Base-by-base conservation (phyloP, 1,140 invertebrate genomes). In the Musca vetustissima region DNA sequence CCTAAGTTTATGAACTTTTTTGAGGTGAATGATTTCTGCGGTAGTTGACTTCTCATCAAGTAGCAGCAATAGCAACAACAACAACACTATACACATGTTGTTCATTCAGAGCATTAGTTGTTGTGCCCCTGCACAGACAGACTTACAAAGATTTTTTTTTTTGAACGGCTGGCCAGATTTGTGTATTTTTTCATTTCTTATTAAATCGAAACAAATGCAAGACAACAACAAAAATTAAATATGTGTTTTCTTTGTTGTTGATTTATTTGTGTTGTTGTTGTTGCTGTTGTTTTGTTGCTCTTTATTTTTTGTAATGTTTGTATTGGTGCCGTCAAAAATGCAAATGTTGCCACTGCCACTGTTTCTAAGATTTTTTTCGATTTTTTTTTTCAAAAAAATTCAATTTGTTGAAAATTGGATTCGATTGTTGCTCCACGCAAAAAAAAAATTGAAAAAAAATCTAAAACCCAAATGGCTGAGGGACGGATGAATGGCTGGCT, bases 11-110 rank as follows among this genome's bases (percentile, higher is more conserved):
- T 61, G 57, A 61, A 61, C 57, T 61, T 61, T 61, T 61, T 61
- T 61, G 57, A 61, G 57, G 57, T 61, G 57, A 61, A 61, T 61
- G 57, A 61, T 61, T 61, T 61, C 57, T 61, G 57, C 57, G 57
- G 57, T 61, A 36, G 57, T 61, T 61, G 57, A 57, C 53, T 57
- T 57, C 22, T 43, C 19, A 57, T 57, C 53, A n/a, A n/a, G n/a
- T n/a, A n/a, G n/a, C n/a, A n/a, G n/a, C n/a, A n/a, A n/a, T n/a
- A n/a, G n/a, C n/a, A n/a, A n/a, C n/a, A n/a, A n/a, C n/a, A n/a
- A n/a, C n/a, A 57, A 28, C 22, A 57, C 13, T 43, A 43, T 57
- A 57, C 53, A 57, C 53, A 57, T 57, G 53, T n/a, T n/a, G n/a
- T 57, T 57, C 53, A n/a, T 43, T 43, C 36, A 43, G 36, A 43